phyloP scores from a whole-genome alignment of 2,113 vertebrate species.

The Megaceryle maxima region DNA sequence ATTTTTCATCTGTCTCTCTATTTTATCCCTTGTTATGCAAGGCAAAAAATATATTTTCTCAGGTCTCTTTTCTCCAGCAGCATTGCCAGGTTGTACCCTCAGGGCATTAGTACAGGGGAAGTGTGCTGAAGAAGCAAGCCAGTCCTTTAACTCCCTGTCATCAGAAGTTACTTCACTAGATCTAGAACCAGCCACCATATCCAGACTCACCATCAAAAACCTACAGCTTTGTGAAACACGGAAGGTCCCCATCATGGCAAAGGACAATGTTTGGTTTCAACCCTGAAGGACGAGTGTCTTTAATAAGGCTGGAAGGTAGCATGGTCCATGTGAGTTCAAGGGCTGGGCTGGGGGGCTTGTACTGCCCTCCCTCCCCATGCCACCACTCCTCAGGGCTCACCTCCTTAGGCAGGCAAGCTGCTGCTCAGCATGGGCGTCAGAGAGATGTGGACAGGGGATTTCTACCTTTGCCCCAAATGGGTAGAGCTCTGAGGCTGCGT shows the following conservation, averaged over 20 bases:
- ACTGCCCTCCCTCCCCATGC: background rate
- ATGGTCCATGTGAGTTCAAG: rapidly evolving
- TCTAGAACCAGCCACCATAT: background rate
- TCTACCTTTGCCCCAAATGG: rapidly evolving
- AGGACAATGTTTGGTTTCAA: background rate
- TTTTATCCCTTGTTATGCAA: background rate
- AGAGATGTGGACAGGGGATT: rapidly evolving
- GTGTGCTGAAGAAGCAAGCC: background rate
- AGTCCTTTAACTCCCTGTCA: background rate
- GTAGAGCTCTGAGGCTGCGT: background rate
- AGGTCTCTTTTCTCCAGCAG: background rate
- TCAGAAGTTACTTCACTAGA: background rate
- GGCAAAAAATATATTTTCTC: background rate
- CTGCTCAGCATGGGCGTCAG: rapidly evolving
- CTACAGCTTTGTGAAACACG: background rate
- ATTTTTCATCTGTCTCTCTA: background rate
- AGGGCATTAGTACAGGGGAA: background rate
- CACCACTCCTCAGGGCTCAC: background rate
- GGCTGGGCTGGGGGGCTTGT: rapidly evolving
- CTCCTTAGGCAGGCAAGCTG: background rate
- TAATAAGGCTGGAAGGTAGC: background rate
- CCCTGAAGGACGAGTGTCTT: background rate
- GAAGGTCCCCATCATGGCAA: rapidly evolving
- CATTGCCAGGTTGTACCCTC: background rate
- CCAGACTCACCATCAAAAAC: background rate